These are phyloP conservation scores for Potamilus streckersoni DNA, from an alignment of 1,140 invertebrate species.

Conservation along the genomic window DNA sequence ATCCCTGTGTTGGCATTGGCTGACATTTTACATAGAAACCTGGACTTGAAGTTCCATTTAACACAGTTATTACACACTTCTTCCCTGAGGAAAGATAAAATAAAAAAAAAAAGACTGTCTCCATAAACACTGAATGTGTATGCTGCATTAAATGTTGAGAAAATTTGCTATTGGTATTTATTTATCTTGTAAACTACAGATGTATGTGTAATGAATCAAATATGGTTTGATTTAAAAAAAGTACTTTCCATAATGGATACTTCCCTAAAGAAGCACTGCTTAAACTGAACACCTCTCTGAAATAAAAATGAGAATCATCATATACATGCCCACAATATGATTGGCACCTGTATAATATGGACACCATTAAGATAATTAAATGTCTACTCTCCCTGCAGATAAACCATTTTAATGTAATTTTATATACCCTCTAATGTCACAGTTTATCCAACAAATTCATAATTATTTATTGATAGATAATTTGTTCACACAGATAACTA, in stretches of 20 bases:
- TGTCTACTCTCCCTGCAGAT: not conserved
- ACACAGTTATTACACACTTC: constrained; percentile 94
- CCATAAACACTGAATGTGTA: not conserved
- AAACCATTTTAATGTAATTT: not conserved
- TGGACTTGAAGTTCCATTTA: constrained; percentile 88
- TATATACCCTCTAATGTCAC: no score
- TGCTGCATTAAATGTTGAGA: not conserved
- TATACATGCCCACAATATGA: no score
- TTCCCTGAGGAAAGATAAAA: constrained; percentile 76
- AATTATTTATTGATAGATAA: no score
- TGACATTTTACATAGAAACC: constrained; percentile 96
- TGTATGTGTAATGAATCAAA: not conserved
- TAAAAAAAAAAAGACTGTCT: constrained; percentile 5
- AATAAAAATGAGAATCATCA: no score
- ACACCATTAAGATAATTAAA: not conserved
- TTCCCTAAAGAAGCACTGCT: no score
- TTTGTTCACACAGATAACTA: no score
- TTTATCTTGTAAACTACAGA: constrained; percentile 3
- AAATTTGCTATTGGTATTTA: not conserved
- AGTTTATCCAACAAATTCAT: no score
- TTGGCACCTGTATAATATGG: not conserved
- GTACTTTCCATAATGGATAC: no score
- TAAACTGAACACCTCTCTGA: no score
- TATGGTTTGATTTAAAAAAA: not conserved
- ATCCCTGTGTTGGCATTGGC: constrained; percentile 94